Conservation (phyloP, 2,888 invertebrate species). For the Chymomyza caudatula region DNA sequence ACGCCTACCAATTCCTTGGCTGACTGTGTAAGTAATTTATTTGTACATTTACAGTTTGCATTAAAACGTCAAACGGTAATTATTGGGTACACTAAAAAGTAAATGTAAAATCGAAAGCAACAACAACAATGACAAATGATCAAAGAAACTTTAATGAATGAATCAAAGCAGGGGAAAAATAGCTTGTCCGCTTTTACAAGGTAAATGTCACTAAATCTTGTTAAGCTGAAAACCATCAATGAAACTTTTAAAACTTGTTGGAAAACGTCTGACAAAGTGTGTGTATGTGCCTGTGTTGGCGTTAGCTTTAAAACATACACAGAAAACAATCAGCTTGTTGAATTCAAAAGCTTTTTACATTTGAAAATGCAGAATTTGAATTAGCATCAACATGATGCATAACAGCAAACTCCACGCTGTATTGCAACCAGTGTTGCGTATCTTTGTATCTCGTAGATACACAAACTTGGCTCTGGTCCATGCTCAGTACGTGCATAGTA, state of each 20-base stretch:
- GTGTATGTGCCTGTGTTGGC: conserved; percentile 55
- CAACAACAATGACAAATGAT: conserved; percentile 2
- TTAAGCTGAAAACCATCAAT: conserved; percentile 57
- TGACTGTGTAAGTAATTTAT: conserved; percentile 64
- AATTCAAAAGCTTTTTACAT: conserved; percentile 66
- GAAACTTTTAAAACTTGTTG: conserved; percentile 45
- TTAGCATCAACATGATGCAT: conserved; percentile 65
- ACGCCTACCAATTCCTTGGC: conserved; percentile 59
- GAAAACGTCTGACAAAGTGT: conserved; percentile 11
- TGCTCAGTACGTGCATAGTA: too few species aligned
- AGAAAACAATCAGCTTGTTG: conserved; percentile 64
- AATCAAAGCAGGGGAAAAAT: conserved; percentile 46
- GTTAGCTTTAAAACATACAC: conserved; percentile 27
- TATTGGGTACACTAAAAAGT: conserved; percentile 45
- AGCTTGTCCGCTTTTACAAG: conserved; percentile 41
- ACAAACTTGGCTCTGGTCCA: conserved; percentile 36
- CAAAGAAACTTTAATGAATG: conserved; percentile 36
- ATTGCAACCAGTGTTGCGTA: conserved; percentile 32
- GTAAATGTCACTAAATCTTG: conserved; percentile 22
- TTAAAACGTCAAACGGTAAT: conserved; percentile 44
- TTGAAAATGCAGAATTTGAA: conserved; percentile 61
- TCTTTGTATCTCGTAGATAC: conserved; percentile 61
- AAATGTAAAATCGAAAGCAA: conserved; percentile 25
- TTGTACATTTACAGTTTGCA: conserved; percentile 63
- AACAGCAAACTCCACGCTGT: conserved; percentile 24